Evolutionary conservation across 1,140 invertebrate species (phyloP).

Genomic region (Heliconius hewitsoni): DNA sequence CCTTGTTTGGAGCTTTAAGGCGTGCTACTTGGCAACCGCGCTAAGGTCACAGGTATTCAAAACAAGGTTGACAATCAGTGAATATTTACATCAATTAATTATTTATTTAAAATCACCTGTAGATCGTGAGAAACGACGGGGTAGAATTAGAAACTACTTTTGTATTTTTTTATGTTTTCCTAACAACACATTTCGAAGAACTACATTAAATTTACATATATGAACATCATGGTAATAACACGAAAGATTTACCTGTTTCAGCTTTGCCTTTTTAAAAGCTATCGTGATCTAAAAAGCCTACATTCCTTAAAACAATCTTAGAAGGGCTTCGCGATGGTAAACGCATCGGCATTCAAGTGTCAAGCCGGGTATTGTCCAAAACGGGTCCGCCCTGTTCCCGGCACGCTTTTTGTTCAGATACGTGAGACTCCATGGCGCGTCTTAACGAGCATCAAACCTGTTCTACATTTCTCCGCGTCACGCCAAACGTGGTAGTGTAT

Average conservation of each 20-base stretch:
- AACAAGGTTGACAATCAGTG: background rate
- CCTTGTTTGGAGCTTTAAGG: background rate
- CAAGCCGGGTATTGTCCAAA: conserved; percentile 73
- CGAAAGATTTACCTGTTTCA: background rate
- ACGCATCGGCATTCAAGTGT: conserved; percentile 73
- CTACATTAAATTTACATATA: background rate
- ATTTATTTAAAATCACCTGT: background rate
- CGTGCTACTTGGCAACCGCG: background rate
- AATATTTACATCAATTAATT: conserved; percentile 9
- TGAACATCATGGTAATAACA: background rate
- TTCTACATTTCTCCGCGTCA: conserved; percentile 72
- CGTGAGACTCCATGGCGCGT: conserved; percentile 75
- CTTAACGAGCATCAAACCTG: conserved; percentile 76
- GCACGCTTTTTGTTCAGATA: conserved; percentile 71
- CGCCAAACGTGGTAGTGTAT: conserved; percentile 75
- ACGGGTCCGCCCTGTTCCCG: conserved; percentile 63
- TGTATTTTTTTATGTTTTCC: background rate
- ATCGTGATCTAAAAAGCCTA: conserved; percentile 40
- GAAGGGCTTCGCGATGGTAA: conserved; percentile 55
- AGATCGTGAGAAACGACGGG: conserved; percentile 4
- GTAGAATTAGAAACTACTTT: background rate
- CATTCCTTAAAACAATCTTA: conserved; percentile 45
- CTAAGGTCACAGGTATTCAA: background rate
- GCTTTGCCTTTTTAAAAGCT: conserved; percentile 22
- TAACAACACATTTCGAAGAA: background rate